Conservation (phyloP, 2,113 vertebrate genomes). For the Python bivittatus region DNA sequence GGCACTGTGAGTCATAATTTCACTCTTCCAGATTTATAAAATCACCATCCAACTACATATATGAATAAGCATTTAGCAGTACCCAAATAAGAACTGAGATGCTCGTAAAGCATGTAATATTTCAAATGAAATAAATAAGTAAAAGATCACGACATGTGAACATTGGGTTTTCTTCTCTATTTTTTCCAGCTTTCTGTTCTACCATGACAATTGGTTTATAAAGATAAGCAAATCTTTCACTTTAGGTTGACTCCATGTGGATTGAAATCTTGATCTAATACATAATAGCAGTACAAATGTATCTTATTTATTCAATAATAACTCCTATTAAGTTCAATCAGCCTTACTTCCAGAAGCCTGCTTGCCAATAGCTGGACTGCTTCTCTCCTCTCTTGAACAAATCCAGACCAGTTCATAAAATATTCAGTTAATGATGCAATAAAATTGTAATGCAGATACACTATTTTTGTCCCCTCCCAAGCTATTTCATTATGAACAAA, state of each 20-base stretch:
- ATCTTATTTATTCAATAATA: background rate
- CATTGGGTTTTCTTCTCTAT: background rate
- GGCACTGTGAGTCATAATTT: slow-evolving; percentile 41
- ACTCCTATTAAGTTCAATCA: background rate
- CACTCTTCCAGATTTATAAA: slow-evolving; percentile 54
- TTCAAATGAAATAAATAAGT: background rate
- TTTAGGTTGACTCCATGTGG: background rate
- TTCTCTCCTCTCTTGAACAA: slow-evolving; percentile 2
- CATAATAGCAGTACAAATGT: background rate
- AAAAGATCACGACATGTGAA: background rate
- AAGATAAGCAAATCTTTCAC: background rate
- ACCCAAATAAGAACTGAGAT: slow-evolving; percentile 35
- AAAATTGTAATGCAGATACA: slow-evolving; percentile 3
- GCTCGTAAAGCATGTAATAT: slow-evolving; percentile 45
- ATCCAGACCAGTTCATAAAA: slow-evolving; percentile 48
- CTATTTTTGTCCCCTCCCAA: background rate
- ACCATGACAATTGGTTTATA: background rate
- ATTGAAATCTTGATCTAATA: background rate
- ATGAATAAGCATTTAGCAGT: slow-evolving; percentile 40
- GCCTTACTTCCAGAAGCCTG: background rate
- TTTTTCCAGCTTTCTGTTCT: background rate
- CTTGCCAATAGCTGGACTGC: background rate
- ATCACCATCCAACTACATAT: slow-evolving; percentile 12
- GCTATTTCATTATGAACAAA: background rate
- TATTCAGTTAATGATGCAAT: slow-evolving; percentile 27